Evolutionary conservation across 2,888 invertebrate species (phyloP).

Genomic region (Scotopteryx bipunctaria): DNA sequence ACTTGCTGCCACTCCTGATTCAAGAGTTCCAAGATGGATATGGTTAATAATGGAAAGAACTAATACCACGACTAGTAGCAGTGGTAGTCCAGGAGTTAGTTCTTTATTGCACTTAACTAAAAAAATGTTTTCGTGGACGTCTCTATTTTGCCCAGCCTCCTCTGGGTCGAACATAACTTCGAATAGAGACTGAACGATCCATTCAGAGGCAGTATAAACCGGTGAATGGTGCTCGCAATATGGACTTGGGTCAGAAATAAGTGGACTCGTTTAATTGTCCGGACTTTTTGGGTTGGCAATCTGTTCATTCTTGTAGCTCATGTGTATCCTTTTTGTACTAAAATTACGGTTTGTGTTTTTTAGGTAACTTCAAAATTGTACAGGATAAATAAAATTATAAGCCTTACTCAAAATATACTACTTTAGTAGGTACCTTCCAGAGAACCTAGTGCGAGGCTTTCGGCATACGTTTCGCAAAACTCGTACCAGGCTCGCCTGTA

Average conservation of each 20-base stretch:
- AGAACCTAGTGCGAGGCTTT: no score
- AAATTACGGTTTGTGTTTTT: background rate
- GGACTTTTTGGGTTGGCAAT: slow-evolving; percentile 21
- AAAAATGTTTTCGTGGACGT: no score
- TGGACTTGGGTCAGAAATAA: slow-evolving; percentile 47
- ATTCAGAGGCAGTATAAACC: slow-evolving; percentile 66
- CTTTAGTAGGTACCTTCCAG: no score
- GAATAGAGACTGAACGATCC: slow-evolving; percentile 64
- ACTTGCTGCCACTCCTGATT: no score
- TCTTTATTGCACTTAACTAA: no score
- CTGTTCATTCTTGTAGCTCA: slow-evolving; percentile 3
- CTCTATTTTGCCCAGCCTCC: background rate
- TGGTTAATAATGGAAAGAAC: no score
- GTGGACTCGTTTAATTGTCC: slow-evolving; percentile 30
- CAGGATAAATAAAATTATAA: no score
- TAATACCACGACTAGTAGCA: no score
- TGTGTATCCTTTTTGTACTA: background rate
- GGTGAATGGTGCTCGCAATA: slow-evolving; percentile 59
- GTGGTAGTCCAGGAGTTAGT: no score
- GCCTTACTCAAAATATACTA: no score
- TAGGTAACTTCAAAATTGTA: no score
- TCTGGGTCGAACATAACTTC: slow-evolving; percentile 70
- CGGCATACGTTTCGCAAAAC: background rate
- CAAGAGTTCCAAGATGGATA: no score
- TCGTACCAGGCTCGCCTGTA: slow-evolving; percentile 53